Conservation (phyloP, 2,113 vertebrate genomes). For the Delphinus delphis region DNA sequence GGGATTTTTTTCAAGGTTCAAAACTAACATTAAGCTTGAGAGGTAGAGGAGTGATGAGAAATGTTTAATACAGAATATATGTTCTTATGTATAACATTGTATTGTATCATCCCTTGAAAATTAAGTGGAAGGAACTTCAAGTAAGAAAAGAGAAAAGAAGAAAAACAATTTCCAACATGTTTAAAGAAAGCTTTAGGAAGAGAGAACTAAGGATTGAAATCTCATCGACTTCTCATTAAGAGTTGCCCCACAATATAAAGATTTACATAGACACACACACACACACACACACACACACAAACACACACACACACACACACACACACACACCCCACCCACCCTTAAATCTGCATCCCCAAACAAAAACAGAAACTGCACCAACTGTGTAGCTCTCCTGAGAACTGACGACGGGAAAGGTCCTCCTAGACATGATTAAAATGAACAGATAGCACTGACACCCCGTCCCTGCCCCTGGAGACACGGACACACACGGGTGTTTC, state of each 20-base stretch:
- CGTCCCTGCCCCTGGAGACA: neutral
- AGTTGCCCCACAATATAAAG: neutral
- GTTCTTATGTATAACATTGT: neutral
- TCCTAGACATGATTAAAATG: neutral
- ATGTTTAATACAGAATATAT: neutral
- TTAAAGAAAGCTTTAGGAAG: slow-evolving; percentile 2
- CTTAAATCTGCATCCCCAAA: neutral
- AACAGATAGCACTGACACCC: neutral
- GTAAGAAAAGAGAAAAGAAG: neutral
- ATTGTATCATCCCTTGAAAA: neutral
- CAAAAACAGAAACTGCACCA: neutral
- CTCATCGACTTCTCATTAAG: neutral
- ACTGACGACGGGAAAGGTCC: neutral
- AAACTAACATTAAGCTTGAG: neutral
- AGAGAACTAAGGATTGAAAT: neutral
- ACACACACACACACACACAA: neutral
- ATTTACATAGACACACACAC: neutral
- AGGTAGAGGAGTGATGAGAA: neutral
- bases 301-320: neutral
- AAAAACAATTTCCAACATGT: neutral
- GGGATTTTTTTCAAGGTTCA: neutral
- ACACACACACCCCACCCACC: neutral
- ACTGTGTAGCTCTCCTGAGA: neutral
- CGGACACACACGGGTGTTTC: neutral
- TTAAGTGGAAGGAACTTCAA: slow-evolving; percentile 27